Percentiles rank a stretch among this genome's conserved stretches.
These are phyloP conservation scores for Heterodera filipjevi DNA, from an alignment of 2,888 invertebrate species.

Conservation along the genomic window DNA sequence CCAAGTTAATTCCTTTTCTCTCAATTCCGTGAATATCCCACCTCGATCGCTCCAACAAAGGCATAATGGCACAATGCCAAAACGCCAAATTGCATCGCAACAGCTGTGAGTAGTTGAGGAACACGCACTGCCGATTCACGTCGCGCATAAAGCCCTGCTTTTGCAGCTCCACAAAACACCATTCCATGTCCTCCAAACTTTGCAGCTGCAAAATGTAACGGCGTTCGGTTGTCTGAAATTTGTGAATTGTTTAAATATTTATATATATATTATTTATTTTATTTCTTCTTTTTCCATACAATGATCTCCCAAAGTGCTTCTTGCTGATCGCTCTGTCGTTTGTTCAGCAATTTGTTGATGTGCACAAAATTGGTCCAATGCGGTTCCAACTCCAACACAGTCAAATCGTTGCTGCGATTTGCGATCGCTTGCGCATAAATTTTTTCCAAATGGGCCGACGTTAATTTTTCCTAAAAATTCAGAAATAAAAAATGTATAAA, in stretches of 20 bases:
- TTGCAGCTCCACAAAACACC: slow-evolving; percentile 78
- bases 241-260: neutral
- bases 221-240: slow-evolving; percentile 77
- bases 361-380: slow-evolving; percentile 40
- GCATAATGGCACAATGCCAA: slow-evolving; percentile 80
- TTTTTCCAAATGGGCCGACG: slow-evolving; percentile 29
- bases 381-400: slow-evolving; percentile 29
- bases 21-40: slow-evolving; percentile 44
- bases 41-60: slow-evolving; percentile 76
- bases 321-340: slow-evolving; percentile 81
- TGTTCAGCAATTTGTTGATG: slow-evolving; percentile 59
- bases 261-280: neutral
- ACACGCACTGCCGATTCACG: slow-evolving; percentile 48
- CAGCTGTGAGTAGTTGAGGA: slow-evolving; percentile 58
- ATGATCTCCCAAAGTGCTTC: slow-evolving; percentile 91
- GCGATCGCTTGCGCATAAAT: slow-evolving; percentile 29
- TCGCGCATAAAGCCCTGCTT: slow-evolving; percentile 77
- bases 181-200: slow-evolving; percentile 38
- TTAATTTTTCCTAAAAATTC: slow-evolving; percentile 33
- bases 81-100: slow-evolving; percentile 71
- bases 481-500: neutral
- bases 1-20: neutral
- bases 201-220: slow-evolving; percentile 75
- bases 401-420: slow-evolving; percentile 26
- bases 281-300: neutral